These are phyloP conservation scores for Eueides isabella DNA, from an alignment of 1,140 invertebrate genomes.

Conservation along the genomic window DNA sequence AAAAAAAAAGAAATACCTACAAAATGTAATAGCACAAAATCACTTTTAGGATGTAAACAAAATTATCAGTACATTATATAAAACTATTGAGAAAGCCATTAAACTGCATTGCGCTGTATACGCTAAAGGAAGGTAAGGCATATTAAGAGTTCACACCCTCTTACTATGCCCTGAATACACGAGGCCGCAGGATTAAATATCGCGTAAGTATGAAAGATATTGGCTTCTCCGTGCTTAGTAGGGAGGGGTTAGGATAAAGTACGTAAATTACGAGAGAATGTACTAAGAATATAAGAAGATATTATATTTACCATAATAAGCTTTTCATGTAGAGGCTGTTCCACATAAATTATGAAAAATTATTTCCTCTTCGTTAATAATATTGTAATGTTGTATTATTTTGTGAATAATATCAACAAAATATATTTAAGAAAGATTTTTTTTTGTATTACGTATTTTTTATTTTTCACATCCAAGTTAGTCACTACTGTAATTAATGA, in stretches of 20 bases:
- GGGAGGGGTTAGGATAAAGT: background rate
- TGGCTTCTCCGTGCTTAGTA: constrained; percentile 15
- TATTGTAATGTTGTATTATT: background rate
- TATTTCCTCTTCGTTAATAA: background rate
- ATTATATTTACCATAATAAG: constrained; percentile 3
- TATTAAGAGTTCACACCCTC: background rate
- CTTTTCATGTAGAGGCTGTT: background rate
- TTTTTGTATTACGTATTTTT: too few relatives aligned
- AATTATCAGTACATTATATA: background rate
- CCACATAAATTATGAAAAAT: background rate
- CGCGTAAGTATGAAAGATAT: constrained; percentile 27
- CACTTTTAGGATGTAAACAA: background rate
- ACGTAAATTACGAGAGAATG: background rate
- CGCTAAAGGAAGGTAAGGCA: background rate
- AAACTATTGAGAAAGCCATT: background rate
- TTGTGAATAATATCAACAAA: background rate
- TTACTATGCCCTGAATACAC: background rate
- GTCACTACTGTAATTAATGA: too few relatives aligned
- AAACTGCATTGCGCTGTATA: background rate
- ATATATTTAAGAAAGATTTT: background rate
- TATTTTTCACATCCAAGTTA: too few relatives aligned
- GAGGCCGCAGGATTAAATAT: constrained; percentile 26
- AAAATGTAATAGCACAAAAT: too few relatives aligned
- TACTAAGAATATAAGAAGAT: constrained; percentile 4
- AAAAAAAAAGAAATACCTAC: too few relatives aligned